These are phyloP conservation scores for Campoplex nolae DNA, from an alignment of 2,888 invertebrate genomes.

Conservation along the genomic window DNA sequence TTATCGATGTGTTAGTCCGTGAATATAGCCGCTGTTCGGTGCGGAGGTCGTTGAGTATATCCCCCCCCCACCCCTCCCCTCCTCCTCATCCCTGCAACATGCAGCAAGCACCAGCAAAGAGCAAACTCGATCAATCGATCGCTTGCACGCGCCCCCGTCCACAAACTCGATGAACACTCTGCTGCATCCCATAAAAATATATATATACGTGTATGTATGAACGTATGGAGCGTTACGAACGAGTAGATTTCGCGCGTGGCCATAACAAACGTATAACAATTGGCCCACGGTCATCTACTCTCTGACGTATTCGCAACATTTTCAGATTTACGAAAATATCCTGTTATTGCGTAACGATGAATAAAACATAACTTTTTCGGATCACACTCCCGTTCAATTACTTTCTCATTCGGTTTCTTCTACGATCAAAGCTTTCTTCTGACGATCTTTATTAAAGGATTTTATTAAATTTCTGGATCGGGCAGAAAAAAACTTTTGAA, in stretches of 20 bases:
- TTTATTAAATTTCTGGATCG: no score
- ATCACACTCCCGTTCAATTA: background rate
- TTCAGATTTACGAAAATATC: background rate
- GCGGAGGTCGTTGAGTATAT: constrained; percentile 26
- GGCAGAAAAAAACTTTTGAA: no score
- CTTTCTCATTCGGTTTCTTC: background rate
- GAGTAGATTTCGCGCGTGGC: background rate
- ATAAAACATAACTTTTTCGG: background rate
- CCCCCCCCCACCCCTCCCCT: background rate
- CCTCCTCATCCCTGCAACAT: no score
- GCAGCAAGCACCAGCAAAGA: constrained; percentile 33
- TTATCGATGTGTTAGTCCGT: constrained; percentile 11
- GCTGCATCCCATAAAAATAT: background rate
- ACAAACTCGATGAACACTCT: constrained; percentile 31
- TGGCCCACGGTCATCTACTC: background rate
- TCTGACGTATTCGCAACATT: background rate
- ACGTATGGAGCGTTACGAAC: background rate
- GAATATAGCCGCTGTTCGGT: background rate
- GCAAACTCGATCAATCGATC: constrained; percentile 66
- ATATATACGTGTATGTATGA: background rate
- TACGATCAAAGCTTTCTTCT: background rate
- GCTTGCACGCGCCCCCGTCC: constrained; percentile 37
- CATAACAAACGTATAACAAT: background rate
- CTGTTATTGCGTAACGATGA: background rate
- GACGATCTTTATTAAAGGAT: background rate